Evolutionary conservation across 1,140 invertebrate genomes (phyloP), one percentile per base, ranked within the genome.

Genomic region (Penaeus chinensis): DNA sequence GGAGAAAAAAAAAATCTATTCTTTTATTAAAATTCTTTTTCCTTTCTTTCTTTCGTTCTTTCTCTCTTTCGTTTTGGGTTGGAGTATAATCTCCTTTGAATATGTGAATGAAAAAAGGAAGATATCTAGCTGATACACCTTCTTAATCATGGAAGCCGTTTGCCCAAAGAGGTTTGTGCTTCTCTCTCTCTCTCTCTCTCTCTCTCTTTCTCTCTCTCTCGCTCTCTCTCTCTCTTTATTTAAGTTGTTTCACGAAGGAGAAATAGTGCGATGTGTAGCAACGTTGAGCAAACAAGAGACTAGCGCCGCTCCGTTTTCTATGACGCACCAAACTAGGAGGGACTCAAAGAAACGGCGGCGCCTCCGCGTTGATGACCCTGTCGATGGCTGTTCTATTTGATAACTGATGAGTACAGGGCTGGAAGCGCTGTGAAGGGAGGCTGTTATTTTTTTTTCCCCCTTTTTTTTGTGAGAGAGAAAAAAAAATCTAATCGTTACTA

Each of bases 241-340:
- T 13, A 54, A 54, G 54, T 5, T 54, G 54, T 54, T 54, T 54
- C 54, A 54, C 54, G 54, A 54, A 54, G 16, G 54, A 54, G 54
- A 54, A 54, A 54, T 54, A 54, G 54, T 54, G 54, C 54, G 10
- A 54, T 54, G 54, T 54, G 54, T 54, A 83, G 82, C 66, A 74
- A 83, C 82, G 47, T 47, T 83, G 82, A 83, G 66, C 82, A 83
- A 83, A 83, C 82, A 83, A 71, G 82, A 54, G 82, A 74, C 81
- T 66, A 62, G 79, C 79, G 60, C 79, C 61, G 79, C 60, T 32
- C 60, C 79, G 79, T 81, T 81, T 81, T 81, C 79, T 81, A 62
- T 81, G 60, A 62, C 60, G 63, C 10, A 16, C 79, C 20, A n/a
- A 62, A 81, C 60, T 81, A 81, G 79, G 79, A 62, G 63, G 24